Conservation (phyloP, 2,888 invertebrate species). For the Parapristionchus giblindavisi region DNA sequence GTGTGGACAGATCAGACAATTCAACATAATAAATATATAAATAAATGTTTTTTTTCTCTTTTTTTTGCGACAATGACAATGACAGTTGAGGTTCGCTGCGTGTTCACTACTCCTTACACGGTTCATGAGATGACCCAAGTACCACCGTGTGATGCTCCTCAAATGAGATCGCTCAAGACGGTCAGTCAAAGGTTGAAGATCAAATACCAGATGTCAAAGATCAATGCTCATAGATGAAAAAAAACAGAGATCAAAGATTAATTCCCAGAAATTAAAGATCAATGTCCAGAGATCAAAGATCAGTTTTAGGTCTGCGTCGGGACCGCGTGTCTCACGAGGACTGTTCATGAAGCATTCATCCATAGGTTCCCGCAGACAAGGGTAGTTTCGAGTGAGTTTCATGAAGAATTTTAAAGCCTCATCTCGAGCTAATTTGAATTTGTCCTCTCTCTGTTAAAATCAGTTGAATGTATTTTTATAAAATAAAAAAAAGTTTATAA, state of each 20-base stretch:
- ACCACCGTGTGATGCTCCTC: background rate
- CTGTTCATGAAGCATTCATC: constrained; percentile 13
- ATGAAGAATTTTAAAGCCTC: background rate
- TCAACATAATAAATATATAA: background rate
- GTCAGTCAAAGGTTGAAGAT: background rate
- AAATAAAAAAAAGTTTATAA: background rate
- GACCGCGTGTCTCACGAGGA: constrained; percentile 10
- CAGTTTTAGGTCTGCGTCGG: constrained; percentile 17
- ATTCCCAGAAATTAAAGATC: background rate
- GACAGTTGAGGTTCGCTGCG: constrained; percentile 1
- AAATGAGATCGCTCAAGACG: constrained; percentile 3
- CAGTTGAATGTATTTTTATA: too few species aligned
- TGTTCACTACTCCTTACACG: constrained; percentile 30
- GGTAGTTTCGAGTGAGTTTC: background rate
- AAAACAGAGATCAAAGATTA: background rate
- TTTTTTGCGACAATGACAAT: background rate
- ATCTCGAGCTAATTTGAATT: too few species aligned
- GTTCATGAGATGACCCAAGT: constrained; percentile 22
- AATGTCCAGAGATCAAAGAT: background rate
- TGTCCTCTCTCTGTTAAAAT: too few species aligned
- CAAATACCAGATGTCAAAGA: background rate
- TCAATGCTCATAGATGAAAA: background rate
- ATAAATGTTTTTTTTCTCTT: background rate
- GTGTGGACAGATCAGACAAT: background rate
- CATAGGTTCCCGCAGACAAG: background rate